phyloP scores from a whole-genome alignment of 2,888 invertebrate species.

The Neria commutata region DNA sequence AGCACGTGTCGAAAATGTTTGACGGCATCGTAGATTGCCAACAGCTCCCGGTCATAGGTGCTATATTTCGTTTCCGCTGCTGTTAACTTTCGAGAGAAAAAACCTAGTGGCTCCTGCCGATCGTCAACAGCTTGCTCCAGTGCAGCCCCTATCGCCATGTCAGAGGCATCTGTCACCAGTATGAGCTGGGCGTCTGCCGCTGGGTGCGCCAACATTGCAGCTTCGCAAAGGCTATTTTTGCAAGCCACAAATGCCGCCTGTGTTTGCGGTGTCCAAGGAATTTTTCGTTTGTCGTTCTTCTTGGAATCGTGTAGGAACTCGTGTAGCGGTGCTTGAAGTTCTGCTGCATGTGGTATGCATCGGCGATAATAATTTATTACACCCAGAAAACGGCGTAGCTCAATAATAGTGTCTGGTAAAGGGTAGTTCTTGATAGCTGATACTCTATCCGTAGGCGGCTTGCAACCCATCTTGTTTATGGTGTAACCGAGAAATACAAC shows the following conservation, averaged over 20 bases:
- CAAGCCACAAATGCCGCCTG: too few relatives aligned
- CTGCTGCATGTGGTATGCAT: too few relatives aligned
- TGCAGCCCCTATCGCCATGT: slow-evolving; percentile 27
- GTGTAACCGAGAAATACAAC: slow-evolving; percentile 26
- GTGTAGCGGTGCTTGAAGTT: too few relatives aligned
- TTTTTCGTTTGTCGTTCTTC: too few relatives aligned
- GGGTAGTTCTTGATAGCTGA: slow-evolving; percentile 20
- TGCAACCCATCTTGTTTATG: slow-evolving; percentile 18
- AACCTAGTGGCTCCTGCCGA: slow-evolving; percentile 2
- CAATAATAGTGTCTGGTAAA: slow-evolving; percentile 27
- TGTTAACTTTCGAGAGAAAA: slow-evolving; percentile 7
- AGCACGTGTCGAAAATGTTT: slow-evolving; percentile 13
- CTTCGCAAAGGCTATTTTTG: slow-evolving; percentile 18
- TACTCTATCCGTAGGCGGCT: slow-evolving; percentile 20
- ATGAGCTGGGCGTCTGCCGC: slow-evolving; percentile 21
- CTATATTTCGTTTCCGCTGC: slow-evolving; percentile 9
- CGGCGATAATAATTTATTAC: too few relatives aligned
- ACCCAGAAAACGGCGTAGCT: too few relatives aligned
- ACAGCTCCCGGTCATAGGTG: too few relatives aligned
- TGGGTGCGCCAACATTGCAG: slow-evolving; percentile 17
- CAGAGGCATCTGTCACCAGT: slow-evolving; percentile 25
- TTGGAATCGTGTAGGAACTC: slow-evolving; percentile 24
- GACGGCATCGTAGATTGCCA: slow-evolving; percentile 12
- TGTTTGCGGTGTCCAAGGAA: too few relatives aligned
- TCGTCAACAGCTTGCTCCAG: slow-evolving; percentile 12